Evolutionary conservation across 1,140 invertebrate species (phyloP), one percentile per base, ranked within the genome.

Genomic region (Prorops nasuta): DNA sequence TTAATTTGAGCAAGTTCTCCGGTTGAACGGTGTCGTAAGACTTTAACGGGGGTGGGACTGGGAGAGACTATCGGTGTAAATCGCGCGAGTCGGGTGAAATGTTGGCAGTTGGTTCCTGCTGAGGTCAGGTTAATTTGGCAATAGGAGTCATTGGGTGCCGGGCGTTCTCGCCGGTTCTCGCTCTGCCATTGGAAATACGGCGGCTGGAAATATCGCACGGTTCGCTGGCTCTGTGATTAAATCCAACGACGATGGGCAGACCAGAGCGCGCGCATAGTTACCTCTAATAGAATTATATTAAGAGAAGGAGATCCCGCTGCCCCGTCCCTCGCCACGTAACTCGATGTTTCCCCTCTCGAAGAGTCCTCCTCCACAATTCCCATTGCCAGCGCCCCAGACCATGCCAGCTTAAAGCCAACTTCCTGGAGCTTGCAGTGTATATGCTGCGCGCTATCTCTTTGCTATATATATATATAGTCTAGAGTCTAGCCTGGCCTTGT

Each of bases 231-330:
- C 49, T 67, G 64, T 71, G 72, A 77, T 77, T 75, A 77, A 77
- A 77, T 76, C 60, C 71, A 70, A 71, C 64, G 57, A 58, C 58
- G 66, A 63, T 57, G 67, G 55, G 58, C 67, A 62, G 67, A 64
- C 66, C 66, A 51, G 66, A 60, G 60, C 61, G 63, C 65, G 64
- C 64, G 71, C 71, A 67, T 75, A 75, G 74, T 74, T 75, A 76
- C 69, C 67, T 71, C 68, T 76, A 76, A 76, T 76, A 74, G 71
- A 78, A 78, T 78, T 76, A 76, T 71, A 74, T 66, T 65, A 73
- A 76, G 71, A 76, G 67, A 63, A 63, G 60, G 63, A 46, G 31
- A 37, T 53, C 55, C 42, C 37, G 31, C 53, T 40, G 37, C 48
- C 44, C 20, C 21, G 38, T 34, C 39, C 37, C 32, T 46, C 49